These are phyloP conservation scores for Steinernema feltiae DNA, from an alignment of 1,140 invertebrate species.

Conservation along the genomic window DNA sequence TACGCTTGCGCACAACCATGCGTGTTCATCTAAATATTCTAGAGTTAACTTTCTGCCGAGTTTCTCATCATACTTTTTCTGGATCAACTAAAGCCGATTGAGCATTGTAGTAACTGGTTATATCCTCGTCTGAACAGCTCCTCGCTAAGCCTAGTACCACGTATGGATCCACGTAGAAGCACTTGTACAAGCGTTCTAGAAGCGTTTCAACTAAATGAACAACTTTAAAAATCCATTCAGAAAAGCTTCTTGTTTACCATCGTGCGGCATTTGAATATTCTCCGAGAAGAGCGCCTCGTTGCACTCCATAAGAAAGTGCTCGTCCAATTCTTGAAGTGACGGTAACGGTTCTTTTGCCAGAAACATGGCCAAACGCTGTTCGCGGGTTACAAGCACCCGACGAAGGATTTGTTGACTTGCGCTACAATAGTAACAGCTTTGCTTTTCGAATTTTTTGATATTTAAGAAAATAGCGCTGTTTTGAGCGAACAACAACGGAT, in stretches of 20 bases:
- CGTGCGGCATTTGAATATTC: neutral
- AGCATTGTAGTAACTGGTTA: neutral
- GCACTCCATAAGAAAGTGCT: neutral
- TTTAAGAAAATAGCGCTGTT: too few relatives aligned
- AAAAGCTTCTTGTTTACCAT: neutral
- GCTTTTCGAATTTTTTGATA: neutral
- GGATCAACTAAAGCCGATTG: neutral
- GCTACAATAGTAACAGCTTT: neutral
- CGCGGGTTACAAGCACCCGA: neutral
- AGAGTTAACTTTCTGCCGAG: neutral
- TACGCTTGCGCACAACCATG: conserved; percentile 1
- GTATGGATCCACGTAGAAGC: conserved; percentile 5
- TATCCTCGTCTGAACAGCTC: neutral
- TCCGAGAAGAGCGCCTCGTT: neutral
- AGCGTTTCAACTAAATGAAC: neutral
- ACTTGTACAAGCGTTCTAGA: neutral
- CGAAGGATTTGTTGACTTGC: neutral
- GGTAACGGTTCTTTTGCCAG: neutral
- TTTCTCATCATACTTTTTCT: neutral
- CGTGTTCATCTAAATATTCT: neutral
- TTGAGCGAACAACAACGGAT: too few relatives aligned
- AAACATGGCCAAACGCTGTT: neutral
- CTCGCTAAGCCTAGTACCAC: neutral
- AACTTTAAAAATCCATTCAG: neutral
- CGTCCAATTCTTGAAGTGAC: neutral